phyloP scores from a whole-genome alignment of 2,888 invertebrate genomes.

The Psococerastis gibbosa region DNA sequence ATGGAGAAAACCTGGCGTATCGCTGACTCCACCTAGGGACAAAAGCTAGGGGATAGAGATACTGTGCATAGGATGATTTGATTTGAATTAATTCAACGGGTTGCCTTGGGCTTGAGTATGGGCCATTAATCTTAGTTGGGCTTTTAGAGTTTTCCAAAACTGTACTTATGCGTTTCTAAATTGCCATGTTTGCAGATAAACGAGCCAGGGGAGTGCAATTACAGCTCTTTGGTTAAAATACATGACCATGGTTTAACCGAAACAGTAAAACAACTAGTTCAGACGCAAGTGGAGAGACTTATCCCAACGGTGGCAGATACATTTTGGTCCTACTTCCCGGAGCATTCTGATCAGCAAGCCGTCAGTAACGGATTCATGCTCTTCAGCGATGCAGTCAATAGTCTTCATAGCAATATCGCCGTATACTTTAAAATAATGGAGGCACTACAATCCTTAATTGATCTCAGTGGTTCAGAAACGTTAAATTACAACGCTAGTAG shows the following conservation, averaged over 20 bases:
- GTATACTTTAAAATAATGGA: slow-evolving; percentile 34
- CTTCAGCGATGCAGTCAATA: slow-evolving; percentile 46
- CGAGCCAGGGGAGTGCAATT: not conserved
- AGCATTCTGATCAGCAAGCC: not conserved
- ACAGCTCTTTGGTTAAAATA: not conserved
- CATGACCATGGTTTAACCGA: not conserved
- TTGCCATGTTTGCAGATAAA: not conserved
- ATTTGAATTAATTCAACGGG: no score
- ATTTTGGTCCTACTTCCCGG: slow-evolving; percentile 1
- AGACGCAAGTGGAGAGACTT: not conserved
- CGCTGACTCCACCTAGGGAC: no score
- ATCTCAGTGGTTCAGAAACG: slow-evolving; percentile 27
- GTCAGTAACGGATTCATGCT: slow-evolving; percentile 35
- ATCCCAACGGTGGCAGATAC: not conserved
- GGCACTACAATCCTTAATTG: slow-evolving; percentile 34
- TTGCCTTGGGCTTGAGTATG: no score
- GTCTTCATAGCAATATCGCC: slow-evolving; percentile 35
- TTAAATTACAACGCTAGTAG: slow-evolving; percentile 34
- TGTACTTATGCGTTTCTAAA: no score
- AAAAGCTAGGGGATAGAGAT: no score
- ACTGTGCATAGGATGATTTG: no score
- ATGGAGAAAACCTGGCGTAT: no score
- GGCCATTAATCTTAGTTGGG: no score
- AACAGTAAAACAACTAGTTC: not conserved
- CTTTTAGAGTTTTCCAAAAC: no score